These are phyloP conservation scores for Keiferia lycopersicella DNA, from an alignment of 2,888 invertebrate genomes.

Conservation along the genomic window DNA sequence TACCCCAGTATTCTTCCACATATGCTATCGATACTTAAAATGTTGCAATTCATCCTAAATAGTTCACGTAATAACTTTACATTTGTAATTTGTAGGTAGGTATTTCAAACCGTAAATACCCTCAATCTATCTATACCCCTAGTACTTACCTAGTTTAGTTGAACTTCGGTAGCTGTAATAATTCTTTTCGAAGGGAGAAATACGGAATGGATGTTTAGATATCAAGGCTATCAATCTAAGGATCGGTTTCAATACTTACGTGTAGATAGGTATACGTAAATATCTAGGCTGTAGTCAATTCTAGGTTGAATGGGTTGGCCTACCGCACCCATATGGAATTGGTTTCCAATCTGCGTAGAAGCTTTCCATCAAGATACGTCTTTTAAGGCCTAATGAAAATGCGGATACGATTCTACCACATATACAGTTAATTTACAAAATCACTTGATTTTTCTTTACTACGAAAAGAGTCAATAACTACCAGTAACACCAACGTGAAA, in stretches of 20 bases:
- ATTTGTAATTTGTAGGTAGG: no score
- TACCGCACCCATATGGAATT: conserved; percentile 3
- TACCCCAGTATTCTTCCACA: no score
- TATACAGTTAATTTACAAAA: not conserved
- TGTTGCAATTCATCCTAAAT: no score
- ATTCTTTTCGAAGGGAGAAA: not conserved
- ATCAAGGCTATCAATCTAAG: not conserved
- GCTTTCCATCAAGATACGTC: conserved; percentile 24
- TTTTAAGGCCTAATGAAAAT: not conserved
- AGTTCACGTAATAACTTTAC: no score
- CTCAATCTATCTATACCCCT: not conserved
- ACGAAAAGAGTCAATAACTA: no score
- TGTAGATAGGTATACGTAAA: not conserved
- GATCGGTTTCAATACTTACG: not conserved
- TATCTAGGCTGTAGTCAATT: not conserved
- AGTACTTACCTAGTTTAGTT: no score
- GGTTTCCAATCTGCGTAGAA: conserved; percentile 14
- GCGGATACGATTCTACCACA: not conserved
- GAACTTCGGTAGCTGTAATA: not conserved
- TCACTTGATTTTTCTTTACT: no score
- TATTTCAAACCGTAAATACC: no score
- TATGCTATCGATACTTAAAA: no score
- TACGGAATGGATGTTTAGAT: not conserved
- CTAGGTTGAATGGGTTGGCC: not conserved
- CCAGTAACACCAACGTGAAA: no score